A percentile compares a stretch with the other conserved stretches of the same genome.
Evolutionary conservation across 2,888 invertebrate species (phyloP).

Genomic region (Nymphalis c-album): DNA sequence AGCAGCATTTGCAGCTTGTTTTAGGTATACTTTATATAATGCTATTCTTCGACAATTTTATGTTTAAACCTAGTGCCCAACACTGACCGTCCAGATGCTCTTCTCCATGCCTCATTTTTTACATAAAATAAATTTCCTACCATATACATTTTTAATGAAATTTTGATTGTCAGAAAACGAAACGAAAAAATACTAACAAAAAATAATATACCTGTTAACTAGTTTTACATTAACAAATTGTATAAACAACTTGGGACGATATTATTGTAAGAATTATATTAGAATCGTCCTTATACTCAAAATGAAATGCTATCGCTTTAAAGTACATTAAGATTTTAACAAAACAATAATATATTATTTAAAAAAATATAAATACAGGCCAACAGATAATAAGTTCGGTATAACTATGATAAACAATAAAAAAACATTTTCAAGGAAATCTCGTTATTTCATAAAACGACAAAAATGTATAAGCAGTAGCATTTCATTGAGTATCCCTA

Average conservation of each 20-base stretch:
- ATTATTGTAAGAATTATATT: slow-evolving; percentile 81
- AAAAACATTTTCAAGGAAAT: slow-evolving; percentile 6
- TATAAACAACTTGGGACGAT: slow-evolving; percentile 77
- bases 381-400: slow-evolving; percentile 31
- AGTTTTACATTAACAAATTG: slow-evolving; percentile 74
- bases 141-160: slow-evolving; percentile 41
- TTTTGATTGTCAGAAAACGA: slow-evolving; percentile 64
- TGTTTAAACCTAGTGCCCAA: slow-evolving; percentile 20
- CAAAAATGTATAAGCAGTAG: slow-evolving; percentile 49
- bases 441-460: neutral
- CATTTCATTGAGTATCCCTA: slow-evolving; percentile 69
- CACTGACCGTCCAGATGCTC: slow-evolving; percentile 31
- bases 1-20: neutral
- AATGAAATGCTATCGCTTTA: slow-evolving; percentile 62
- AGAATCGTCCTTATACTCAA: slow-evolving; percentile 74
- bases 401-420: slow-evolving; percentile 35
- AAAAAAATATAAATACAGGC: slow-evolving; percentile 28
- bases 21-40: slow-evolving; percentile 4
- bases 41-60: slow-evolving; percentile 13
- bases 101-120: slow-evolving; percentile 29
- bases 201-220: slow-evolving; percentile 73
- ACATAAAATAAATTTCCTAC: slow-evolving; percentile 43
- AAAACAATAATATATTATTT: slow-evolving; percentile 7
- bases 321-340: neutral
- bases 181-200: slow-evolving; percentile 63